Percentiles rank a stretch among this genome's conserved stretches.
phyloP scores from a whole-genome alignment of 2,888 invertebrate genomes.

The Galeruca laticollis region DNA sequence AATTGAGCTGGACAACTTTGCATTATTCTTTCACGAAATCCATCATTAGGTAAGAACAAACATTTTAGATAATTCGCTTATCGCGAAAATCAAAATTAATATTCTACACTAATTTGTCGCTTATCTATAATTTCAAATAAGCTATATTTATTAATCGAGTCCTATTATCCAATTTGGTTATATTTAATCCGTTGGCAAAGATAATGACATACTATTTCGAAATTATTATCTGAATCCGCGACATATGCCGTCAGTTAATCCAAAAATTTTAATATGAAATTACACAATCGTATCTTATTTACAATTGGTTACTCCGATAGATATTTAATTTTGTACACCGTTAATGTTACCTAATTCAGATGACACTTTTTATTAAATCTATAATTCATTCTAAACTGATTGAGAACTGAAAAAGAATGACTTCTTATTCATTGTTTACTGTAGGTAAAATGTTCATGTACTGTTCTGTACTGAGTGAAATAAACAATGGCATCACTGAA shows the following conservation, averaged over 20 bases:
- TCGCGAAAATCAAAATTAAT: constrained; percentile 32
- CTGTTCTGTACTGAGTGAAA: no score
- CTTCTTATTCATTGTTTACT: no score
- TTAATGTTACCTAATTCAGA: constrained; percentile 25
- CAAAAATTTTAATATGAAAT: constrained; percentile 52
- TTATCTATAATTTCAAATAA: constrained; percentile 49
- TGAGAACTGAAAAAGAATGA: no score
- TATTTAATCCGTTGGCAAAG: constrained; percentile 47
- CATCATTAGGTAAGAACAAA: neutral
- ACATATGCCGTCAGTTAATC: constrained; percentile 52
- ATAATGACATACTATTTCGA: constrained; percentile 51
- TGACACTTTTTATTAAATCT: constrained; percentile 1
- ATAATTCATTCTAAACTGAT: no score
- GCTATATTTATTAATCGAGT: constrained; percentile 52
- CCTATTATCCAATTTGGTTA: constrained; percentile 52
- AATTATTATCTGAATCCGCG: constrained; percentile 55
- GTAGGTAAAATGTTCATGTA: no score
- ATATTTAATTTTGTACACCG: constrained; percentile 35
- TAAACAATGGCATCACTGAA: no score
- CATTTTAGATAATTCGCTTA: constrained; percentile 19
- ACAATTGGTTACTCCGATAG: constrained; percentile 27
- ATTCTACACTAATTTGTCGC: constrained; percentile 31
- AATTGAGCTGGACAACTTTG: no score
- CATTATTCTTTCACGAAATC: neutral
- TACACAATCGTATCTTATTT: constrained; percentile 44